phyloP scores from a whole-genome alignment of 2,113 vertebrate species.

The Emberiza fucata region DNA sequence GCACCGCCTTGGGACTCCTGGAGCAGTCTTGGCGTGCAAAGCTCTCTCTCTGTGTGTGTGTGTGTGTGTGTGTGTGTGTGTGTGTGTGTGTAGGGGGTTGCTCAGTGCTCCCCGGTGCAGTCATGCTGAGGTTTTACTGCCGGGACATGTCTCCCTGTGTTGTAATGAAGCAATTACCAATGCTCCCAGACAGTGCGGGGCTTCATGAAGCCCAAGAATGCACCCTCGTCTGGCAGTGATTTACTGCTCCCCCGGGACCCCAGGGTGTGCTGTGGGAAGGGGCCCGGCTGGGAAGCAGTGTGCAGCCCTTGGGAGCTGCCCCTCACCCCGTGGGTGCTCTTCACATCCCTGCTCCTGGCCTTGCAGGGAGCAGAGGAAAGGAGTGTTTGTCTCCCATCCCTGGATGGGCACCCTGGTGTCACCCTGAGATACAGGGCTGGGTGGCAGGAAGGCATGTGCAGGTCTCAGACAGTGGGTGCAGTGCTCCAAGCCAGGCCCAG shows the following conservation, averaged over 20 bases:
- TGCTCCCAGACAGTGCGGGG: conserved; percentile 64
- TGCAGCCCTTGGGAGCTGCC: not conserved
- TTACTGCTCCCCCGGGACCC: conserved; percentile 59
- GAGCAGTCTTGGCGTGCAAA: not conserved
- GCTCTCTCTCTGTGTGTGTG: not conserved
- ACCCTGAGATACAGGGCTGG: not conserved
- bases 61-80: not conserved
- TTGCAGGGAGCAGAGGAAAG: not conserved
- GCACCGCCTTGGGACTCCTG: not conserved
- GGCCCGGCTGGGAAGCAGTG: not conserved
- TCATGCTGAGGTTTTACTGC: conserved; percentile 60
- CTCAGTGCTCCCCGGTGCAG: not conserved
- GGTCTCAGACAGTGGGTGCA: not conserved
- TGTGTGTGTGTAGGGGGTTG: not conserved
- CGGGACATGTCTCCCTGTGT: conserved; percentile 68
- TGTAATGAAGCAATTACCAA: conserved; percentile 75
- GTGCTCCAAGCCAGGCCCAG: not conserved
- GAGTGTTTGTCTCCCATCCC: not conserved
- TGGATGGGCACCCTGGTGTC: not conserved
- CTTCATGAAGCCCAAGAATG: conserved; percentile 69
- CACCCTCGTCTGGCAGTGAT: conserved; percentile 66
- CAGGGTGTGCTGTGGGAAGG: not conserved
- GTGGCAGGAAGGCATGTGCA: not conserved
- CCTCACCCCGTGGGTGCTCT: not conserved
- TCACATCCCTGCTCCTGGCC: not conserved